These are phyloP conservation scores for Tenualosa thibaudeaui DNA, from an alignment of 2,797 vertebrate genomes.

Conservation along the genomic window DNA sequence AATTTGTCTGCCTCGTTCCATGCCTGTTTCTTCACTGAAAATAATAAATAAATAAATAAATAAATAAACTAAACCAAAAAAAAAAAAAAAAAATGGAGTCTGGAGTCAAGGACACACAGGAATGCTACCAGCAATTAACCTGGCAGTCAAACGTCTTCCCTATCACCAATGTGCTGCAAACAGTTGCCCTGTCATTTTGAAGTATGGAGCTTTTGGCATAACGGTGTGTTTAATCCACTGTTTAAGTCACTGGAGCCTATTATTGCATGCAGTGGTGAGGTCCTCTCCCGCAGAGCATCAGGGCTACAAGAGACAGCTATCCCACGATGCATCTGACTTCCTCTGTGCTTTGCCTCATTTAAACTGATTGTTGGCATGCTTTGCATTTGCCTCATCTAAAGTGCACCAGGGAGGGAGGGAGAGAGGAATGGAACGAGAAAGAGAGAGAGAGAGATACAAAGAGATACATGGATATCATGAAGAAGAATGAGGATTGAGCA, in stretches of 20 bases:
- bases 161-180: neutral
- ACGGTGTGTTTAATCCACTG: neutral
- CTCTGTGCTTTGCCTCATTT: neutral
- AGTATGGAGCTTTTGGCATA: neutral
- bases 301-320: neutral
- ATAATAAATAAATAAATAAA: neutral
- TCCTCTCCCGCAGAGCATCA: neutral
- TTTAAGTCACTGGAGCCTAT: neutral
- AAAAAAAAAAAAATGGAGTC: neutral
- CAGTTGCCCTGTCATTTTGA: neutral
- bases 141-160: neutral
- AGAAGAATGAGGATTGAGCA: neutral
- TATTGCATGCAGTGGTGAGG: neutral
- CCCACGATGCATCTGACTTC: neutral
- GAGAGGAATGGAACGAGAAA: neutral
- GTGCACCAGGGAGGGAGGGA: conserved; percentile 38
- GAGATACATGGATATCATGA: conserved; percentile 20
- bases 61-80: neutral
- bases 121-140: conserved; percentile 7
- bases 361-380: conserved; percentile 47
- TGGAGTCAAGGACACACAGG: neutral
- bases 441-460: neutral
- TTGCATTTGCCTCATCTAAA: conserved; percentile 37
- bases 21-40: neutral
- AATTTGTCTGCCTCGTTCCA: conserved; percentile 32